Percentiles rank a stretch among this genome's conserved stretches.
These are phyloP conservation scores for Rosalia funebris DNA, from an alignment of 2,888 invertebrate species.

Conservation along the genomic window DNA sequence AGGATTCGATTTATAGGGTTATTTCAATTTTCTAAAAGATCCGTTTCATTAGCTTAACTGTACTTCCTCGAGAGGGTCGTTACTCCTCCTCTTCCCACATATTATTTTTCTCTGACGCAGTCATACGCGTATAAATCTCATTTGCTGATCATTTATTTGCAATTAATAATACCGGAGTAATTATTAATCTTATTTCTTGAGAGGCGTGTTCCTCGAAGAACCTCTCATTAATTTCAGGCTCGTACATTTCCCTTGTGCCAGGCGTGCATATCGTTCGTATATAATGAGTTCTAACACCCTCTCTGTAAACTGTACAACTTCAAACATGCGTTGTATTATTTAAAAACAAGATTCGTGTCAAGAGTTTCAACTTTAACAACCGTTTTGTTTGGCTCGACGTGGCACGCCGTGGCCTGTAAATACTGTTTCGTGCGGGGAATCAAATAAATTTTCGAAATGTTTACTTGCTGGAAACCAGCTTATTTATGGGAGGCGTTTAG, in stretches of 20 bases:
- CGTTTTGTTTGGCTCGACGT: constrained; percentile 13
- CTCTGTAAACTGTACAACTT: constrained; percentile 24
- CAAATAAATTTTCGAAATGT: constrained; percentile 30
- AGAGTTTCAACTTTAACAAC: constrained; percentile 25
- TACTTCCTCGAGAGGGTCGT: too few species aligned
- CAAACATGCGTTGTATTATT: constrained; percentile 27
- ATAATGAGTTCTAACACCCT: constrained; percentile 25
- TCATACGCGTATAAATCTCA: background rate
- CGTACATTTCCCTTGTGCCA: constrained; percentile 2
- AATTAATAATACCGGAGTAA: background rate
- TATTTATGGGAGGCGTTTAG: constrained; percentile 7
- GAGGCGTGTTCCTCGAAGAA: background rate
- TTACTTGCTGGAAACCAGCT: constrained; percentile 7
- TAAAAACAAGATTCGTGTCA: constrained; percentile 28
- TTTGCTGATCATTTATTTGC: background rate
- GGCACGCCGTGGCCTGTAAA: constrained; percentile 24
- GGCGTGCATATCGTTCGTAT: constrained; percentile 1
- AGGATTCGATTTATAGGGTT: too few species aligned
- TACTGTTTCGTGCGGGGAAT: constrained; percentile 29
- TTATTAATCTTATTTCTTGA: background rate
- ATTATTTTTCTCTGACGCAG: too few species aligned
- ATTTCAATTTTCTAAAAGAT: too few species aligned
- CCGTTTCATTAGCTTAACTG: too few species aligned
- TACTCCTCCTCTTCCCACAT: too few species aligned
- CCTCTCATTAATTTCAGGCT: constrained; percentile 1